Evolutionary conservation across 1,140 invertebrate species (phyloP).

Genomic region (Microplitis mediator): DNA sequence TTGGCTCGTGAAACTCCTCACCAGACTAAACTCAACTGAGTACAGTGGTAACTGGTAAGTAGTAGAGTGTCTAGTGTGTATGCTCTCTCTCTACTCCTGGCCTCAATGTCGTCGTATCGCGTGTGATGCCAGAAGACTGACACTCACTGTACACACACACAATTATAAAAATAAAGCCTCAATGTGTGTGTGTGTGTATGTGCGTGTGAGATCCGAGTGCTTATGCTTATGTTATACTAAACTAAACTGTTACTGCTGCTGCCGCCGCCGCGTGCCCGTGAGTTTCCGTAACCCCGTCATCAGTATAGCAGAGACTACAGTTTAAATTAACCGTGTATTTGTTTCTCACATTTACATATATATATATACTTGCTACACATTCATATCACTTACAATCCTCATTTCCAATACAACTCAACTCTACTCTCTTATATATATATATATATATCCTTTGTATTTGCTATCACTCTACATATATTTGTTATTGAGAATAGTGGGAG

Average conservation of each 20-base stretch:
- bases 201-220: conserved; percentile 7
- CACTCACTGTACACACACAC: conserved; percentile 4
- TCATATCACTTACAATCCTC: no score
- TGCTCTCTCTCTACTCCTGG: conserved; percentile 5
- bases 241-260: no score
- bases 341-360: no score
- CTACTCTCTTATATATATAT: no score
- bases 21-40: neutral
- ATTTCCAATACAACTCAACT: no score
- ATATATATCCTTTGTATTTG: no score
- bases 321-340: no score
- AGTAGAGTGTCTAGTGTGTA: neutral
- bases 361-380: no score
- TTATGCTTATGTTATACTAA: neutral
- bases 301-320: no score
- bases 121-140: conserved; percentile 32
- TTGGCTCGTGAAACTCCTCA: conserved; percentile 32
- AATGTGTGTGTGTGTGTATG: neutral
- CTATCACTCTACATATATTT: no score
- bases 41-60: conserved; percentile 1
- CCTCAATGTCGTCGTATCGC: conserved; percentile 33
- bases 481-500: neutral
- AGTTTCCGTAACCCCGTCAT: no score
- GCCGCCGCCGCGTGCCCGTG: no score
- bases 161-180: neutral